Base-by-base conservation (phyloP, 2,113 vertebrate genomes). In the Macquaria australasica region DNA sequence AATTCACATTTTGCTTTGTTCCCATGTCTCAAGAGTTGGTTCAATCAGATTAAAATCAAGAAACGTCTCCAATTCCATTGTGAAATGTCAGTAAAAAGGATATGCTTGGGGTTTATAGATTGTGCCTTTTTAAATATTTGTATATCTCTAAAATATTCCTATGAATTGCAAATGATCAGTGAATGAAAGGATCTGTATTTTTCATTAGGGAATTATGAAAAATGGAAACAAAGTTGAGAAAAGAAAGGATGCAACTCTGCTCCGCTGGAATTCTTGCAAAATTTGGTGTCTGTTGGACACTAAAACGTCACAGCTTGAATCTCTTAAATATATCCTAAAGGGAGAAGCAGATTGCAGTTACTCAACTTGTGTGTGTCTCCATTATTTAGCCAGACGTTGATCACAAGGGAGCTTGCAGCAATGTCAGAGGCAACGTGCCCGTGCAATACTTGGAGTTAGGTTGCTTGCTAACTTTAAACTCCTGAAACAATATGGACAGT, bases 281-380 rank as follows among this genome's bases (percentile, higher is more conserved):
- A 55, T 7, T 1, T 20, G 12, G 43, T 43, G 18, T 70, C 48
- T 63, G 14, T 76, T 70, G 28, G 62, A 82, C 63, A 34, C 15
- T 9, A n/a, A 71, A 77, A 77, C 15, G 1, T 45, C 37, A 34
- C 59, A 77, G 78, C 73, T 86, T 81, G 73, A 51, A 59, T 25
- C 39, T 59, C 39, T 73, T 73, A 72, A 67, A 34, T 62, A 28
- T 28, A 1, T 70, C 71, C 41, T 64, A 10, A 79, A 16, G 28
- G 48, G 62, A 63, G 41, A 73, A 73, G 69, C 56, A 60, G 50
- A 64, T 87, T 69, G 3, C 80, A 62, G 66, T 81, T 81, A 7
- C 79, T 50, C 73, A 82, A 73, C 79, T 16, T 60, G 56, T 39
- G 64, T 39, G 34, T 34, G 39, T 70, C 14, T 79, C 43, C 14